Evolutionary conservation across 2,797 vertebrate genomes (phyloP), one percentile per base, ranked within the genome.

Genomic region (Nyctibius grandis): DNA sequence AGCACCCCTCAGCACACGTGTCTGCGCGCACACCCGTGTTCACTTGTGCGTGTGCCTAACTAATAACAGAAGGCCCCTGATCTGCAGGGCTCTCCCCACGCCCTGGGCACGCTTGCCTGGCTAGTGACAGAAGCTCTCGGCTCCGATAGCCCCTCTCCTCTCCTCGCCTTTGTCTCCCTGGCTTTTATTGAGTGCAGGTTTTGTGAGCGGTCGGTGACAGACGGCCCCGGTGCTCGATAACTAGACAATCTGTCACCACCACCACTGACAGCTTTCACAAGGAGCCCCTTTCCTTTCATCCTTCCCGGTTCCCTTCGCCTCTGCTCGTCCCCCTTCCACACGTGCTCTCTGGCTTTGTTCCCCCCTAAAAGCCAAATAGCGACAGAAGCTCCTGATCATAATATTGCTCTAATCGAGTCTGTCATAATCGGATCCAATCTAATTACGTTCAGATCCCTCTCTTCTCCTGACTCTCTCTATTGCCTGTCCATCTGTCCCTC

Each of bases 401-500:
- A 94, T 93, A 92, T 93, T 87, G 92, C 93, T 90, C 94, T 97
- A 97, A 97, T 97, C 88, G 94, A 96, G 95, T 91, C 97, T 96
- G 95, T 94, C 96, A 96, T 96, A 91, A 96, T 97, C 94, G 93
- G 96, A 96, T 97, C 97, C 97, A 96, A 97, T 98, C 98, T 98
- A 96, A 98, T 98, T 98, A 98, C 38, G 88, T 88, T 88, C 97
- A 89, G 95, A 96, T 97, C 96, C 96, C 96, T 96, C 76, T 93
- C 91, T 88, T 80, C 95, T 92, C 93, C 89, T 48, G 92, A 67
- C 89, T 95, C 76, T n/a, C 96, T 95, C 97, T 96, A 94, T 95
- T 96, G 98, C 97, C 95, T 94, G 92, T 97, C 98, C 98, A 98
- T 98, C 98, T 98, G 98, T 98, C 97, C 97, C 94, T 74, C 96